These are phyloP conservation scores for Grammomys dolichurus DNA, from an alignment of 2,113 vertebrate species.

Conservation along the genomic window DNA sequence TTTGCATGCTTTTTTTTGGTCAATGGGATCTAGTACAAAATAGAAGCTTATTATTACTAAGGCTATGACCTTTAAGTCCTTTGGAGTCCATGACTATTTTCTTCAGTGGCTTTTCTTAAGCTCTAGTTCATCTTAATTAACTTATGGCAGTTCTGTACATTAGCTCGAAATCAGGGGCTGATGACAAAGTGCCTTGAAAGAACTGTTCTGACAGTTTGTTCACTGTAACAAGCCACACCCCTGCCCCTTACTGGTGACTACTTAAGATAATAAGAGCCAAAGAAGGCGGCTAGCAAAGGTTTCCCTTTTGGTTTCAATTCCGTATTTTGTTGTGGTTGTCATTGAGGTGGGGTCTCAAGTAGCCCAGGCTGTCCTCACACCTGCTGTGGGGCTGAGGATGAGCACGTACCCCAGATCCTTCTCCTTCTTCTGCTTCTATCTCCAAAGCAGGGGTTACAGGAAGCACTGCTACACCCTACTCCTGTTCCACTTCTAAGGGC, in stretches of 20 bases:
- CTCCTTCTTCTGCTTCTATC: not conserved
- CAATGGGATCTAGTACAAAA: not conserved
- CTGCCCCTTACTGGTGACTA: not conserved
- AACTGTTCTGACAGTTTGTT: conserved; percentile 3
- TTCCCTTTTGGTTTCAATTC: conserved; percentile 48
- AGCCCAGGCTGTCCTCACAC: not conserved
- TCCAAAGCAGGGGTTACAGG: not conserved
- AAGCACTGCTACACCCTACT: too few relatives aligned
- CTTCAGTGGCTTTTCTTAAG: conserved; percentile 13
- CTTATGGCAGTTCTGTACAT: not conserved
- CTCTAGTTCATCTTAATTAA: conserved; percentile 44
- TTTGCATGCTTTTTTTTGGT: not conserved
- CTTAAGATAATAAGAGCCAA: not conserved
- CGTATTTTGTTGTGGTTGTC: not conserved
- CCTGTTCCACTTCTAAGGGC: conserved; percentile 4
- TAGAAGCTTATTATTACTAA: not conserved
- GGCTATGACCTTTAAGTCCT: not conserved
- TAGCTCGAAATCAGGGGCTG: not conserved
- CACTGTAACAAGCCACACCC: not conserved
- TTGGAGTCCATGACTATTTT: conserved; percentile 9
- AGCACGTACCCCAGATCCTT: not conserved
- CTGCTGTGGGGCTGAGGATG: not conserved
- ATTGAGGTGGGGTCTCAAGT: not conserved
- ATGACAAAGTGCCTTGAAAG: conserved; percentile 1
- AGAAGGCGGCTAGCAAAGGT: not conserved